These are phyloP conservation scores for Garra rufa DNA, from an alignment of 2,113 vertebrate species.

Conservation along the genomic window DNA sequence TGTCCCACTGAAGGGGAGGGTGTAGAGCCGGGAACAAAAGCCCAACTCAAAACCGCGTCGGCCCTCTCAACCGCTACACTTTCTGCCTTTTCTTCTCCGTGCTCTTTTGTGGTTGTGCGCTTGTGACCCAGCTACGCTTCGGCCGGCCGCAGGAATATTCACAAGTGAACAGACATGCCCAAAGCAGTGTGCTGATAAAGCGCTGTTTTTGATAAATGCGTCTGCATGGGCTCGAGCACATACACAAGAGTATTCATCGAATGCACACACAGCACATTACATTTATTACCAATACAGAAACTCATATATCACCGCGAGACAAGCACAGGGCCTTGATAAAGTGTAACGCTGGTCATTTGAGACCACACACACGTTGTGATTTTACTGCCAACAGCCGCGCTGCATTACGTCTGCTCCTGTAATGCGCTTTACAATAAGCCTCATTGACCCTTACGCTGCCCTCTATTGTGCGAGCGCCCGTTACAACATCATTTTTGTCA, in stretches of 20 bases:
- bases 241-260: slow-evolving; percentile 4
- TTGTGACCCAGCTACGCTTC: background rate
- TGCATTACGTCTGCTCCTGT: background rate
- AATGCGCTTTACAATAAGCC: slow-evolving; percentile 15
- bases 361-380: slow-evolving; percentile 29
- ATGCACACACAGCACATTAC: slow-evolving; percentile 14
- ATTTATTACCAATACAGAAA: slow-evolving; percentile 25
- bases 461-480: background rate
- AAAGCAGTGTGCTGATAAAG: slow-evolving; percentile 5
- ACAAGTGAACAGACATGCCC: background rate
- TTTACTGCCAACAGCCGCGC: slow-evolving; percentile 19
- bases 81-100: slow-evolving; percentile 37
- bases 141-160: background rate
- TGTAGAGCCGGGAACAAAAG: slow-evolving; percentile 6
- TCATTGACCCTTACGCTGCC: slow-evolving; percentile 4
- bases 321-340: slow-evolving; percentile 13
- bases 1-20: slow-evolving; percentile 29
- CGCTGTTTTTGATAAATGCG: slow-evolving; percentile 22
- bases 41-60: slow-evolving; percentile 12
- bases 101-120: slow-evolving; percentile 8
- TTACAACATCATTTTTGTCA: slow-evolving; percentile 8
- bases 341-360: slow-evolving; percentile 19
- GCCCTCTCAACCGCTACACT: background rate
- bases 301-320: slow-evolving; percentile 13
- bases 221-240: background rate